Percentiles rank a stretch among this genome's conserved stretches.
Conservation (phyloP, 2,888 invertebrate genomes). For the Malthinus flaveolus region DNA sequence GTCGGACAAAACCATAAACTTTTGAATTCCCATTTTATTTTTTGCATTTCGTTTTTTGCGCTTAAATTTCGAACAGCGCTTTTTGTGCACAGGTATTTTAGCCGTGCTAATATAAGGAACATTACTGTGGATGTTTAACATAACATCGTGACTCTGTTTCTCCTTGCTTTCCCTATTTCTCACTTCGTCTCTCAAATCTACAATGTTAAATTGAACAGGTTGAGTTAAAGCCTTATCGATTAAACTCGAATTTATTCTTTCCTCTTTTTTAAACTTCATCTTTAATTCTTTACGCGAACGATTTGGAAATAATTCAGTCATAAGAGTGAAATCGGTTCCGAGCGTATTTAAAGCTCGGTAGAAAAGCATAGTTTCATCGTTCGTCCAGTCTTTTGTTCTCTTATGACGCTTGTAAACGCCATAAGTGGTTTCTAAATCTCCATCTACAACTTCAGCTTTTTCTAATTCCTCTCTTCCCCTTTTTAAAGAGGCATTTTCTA, state of each 20-base stretch:
- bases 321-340: constrained; percentile 91
- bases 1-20: constrained; percentile 12
- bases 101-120: too few relatives aligned
- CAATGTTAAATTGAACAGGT: constrained; percentile 70
- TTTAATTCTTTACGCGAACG: constrained; percentile 83
- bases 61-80: too few relatives aligned
- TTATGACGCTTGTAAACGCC: constrained; percentile 70
- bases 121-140: too few relatives aligned
- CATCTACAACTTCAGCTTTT: constrained; percentile 66
- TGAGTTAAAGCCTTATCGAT: constrained; percentile 76
- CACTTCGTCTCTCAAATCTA: constrained; percentile 62
- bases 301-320: constrained; percentile 79
- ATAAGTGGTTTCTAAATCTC: constrained; percentile 60
- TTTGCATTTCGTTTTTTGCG: constrained; percentile 13
- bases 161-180: constrained; percentile 54
- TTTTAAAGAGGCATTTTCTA: constrained; percentile 70
- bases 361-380: constrained; percentile 84
- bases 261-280: constrained; percentile 92
- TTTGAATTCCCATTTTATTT: constrained; percentile 23
- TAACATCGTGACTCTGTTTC: constrained; percentile 32
- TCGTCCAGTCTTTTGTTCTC: constrained; percentile 74
- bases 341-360: constrained; percentile 87
- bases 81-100: too few relatives aligned
- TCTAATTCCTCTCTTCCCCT: constrained; percentile 66
- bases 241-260: constrained; percentile 70